phyloP scores from a whole-genome alignment of 2,888 invertebrate genomes.

The Catotricha subobsoleta region DNA sequence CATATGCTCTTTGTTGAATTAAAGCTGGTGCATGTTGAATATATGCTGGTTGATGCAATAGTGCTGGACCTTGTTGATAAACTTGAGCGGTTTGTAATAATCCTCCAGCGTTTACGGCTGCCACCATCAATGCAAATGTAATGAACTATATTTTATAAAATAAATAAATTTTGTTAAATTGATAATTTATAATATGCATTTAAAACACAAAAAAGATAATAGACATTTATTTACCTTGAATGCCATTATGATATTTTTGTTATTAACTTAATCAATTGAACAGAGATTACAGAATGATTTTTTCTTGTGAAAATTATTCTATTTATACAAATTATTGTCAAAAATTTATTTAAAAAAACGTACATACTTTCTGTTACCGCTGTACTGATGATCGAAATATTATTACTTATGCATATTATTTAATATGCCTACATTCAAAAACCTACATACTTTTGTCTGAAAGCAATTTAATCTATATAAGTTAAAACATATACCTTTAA shows the following conservation, averaged over 20 bases:
- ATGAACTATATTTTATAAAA: conserved; percentile 2
- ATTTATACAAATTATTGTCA: conserved; percentile 2
- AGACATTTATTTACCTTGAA: conserved; percentile 22
- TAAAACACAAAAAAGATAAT: background rate
- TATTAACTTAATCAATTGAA: background rate
- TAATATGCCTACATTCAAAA: no score
- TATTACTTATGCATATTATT: no score
- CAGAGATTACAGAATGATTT: conserved; percentile 3
- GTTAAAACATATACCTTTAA: no score
- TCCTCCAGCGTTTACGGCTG: conserved; percentile 18
- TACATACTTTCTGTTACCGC: no score
- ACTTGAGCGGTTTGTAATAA: background rate
- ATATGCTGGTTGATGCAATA: no score
- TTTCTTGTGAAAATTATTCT: background rate
- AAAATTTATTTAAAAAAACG: no score
- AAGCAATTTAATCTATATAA: no score
- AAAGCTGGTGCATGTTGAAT: background rate
- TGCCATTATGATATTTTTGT: conserved; percentile 18
- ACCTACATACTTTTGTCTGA: no score
- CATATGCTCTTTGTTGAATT: no score
- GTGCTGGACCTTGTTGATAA: background rate
- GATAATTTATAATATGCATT: background rate
- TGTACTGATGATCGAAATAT: no score
- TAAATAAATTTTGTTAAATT: background rate
- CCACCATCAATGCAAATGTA: conserved; percentile 18